Conservation (phyloP, 2,888 invertebrate genomes). For the Abrostola triplasia region DNA sequence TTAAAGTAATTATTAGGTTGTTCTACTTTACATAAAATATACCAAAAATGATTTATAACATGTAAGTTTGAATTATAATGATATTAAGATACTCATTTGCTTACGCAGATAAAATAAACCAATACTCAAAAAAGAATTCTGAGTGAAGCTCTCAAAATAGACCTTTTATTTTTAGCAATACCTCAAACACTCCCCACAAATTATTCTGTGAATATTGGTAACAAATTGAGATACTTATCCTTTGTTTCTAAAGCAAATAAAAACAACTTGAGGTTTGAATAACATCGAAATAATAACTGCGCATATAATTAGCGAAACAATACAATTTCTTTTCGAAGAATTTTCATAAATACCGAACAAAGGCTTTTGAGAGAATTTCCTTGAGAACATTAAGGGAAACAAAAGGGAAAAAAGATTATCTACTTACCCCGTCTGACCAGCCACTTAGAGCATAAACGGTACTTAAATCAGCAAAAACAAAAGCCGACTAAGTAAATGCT, state of each 20-base stretch:
- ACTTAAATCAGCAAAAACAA: slow-evolving; percentile 79
- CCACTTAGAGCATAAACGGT: slow-evolving; percentile 75
- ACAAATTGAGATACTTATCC: slow-evolving; percentile 22
- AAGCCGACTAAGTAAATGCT: slow-evolving; percentile 71
- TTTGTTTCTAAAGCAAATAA: slow-evolving; percentile 33
- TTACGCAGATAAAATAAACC: not conserved
- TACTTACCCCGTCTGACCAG: slow-evolving; percentile 68
- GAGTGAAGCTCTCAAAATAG: not conserved
- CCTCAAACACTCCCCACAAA: slow-evolving; percentile 1
- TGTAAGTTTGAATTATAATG: no score
- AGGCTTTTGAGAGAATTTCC: slow-evolving; percentile 55
- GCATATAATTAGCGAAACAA: slow-evolving; percentile 54
- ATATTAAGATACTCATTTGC: not conserved
- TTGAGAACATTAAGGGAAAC: slow-evolving; percentile 58
- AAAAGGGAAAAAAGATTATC: slow-evolving; percentile 64
- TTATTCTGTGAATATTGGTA: slow-evolving; percentile 20
- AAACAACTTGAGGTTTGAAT: slow-evolving; percentile 26
- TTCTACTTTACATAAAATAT: no score
- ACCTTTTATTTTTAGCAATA: not conserved
- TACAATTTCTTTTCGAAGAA: slow-evolving; percentile 47
- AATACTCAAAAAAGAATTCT: not conserved
- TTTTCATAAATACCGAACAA: slow-evolving; percentile 59
- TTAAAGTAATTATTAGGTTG: slow-evolving; percentile 11
- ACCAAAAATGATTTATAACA: no score
- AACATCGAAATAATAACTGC: slow-evolving; percentile 42